Conservation (phyloP, 2,797 vertebrate genomes). For the Benthosema pterotum region DNA sequence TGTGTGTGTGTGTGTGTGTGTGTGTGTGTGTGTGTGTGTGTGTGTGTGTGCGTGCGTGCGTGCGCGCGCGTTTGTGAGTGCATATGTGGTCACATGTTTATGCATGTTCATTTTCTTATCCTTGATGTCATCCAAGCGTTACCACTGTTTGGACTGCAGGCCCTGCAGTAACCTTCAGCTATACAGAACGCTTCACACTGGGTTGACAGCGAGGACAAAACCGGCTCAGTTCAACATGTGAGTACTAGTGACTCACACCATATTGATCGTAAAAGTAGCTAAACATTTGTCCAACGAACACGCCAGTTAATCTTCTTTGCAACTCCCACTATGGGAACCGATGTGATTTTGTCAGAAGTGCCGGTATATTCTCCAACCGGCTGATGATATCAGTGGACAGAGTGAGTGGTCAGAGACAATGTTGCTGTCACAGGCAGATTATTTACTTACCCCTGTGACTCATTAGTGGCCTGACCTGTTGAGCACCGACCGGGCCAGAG, state of each 20-base stretch:
- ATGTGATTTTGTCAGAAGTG: slow-evolving; percentile 31
- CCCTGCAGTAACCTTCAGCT: slow-evolving; percentile 54
- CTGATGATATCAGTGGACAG: slow-evolving; percentile 11
- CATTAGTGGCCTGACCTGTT: slow-evolving; percentile 48
- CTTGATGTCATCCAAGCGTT: slow-evolving; percentile 45
- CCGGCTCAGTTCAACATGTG: slow-evolving; percentile 41
- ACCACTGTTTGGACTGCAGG: slow-evolving; percentile 57
- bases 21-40: slow-evolving; percentile 13
- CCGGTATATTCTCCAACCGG: slow-evolving; percentile 20
- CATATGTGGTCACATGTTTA: slow-evolving; percentile 17
- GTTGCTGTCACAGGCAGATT: slow-evolving; percentile 55
- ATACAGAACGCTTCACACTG: slow-evolving; percentile 32
- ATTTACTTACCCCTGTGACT: slow-evolving; percentile 60
- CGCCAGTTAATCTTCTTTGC: slow-evolving; percentile 8
- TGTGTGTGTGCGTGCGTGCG: slow-evolving; percentile 10
- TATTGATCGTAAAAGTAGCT: slow-evolving; percentile 42
- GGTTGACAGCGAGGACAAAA: slow-evolving; percentile 41
- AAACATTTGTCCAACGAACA: slow-evolving; percentile 24
- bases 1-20: slow-evolving; percentile 6
- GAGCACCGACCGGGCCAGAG: slow-evolving; percentile 14
- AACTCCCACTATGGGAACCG: background rate
- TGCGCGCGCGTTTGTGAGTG: background rate
- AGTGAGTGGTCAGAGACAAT: slow-evolving; percentile 46
- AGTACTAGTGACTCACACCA: slow-evolving; percentile 35
- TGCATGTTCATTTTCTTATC: slow-evolving; percentile 24